Conservation (phyloP, 1,140 invertebrate genomes). For the Drosophila eugracilis region DNA sequence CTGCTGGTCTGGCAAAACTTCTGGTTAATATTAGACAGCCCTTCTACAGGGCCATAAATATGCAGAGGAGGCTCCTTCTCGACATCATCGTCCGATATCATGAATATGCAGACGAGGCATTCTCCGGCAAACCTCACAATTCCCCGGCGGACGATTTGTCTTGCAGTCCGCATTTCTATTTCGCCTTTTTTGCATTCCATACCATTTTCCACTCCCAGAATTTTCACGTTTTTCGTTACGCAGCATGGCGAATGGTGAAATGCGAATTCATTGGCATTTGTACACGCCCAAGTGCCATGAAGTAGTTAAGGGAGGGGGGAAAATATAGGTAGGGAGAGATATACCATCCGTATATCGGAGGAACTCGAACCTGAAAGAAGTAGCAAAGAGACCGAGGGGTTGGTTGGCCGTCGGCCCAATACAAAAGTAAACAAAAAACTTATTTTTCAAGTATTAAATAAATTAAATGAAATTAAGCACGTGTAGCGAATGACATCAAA, state of each 20-base stretch:
- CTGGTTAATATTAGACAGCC: constrained; percentile 23
- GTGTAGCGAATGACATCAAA: constrained; percentile 81
- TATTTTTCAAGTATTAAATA: constrained; percentile 82
- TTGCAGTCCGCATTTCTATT: constrained; percentile 19
- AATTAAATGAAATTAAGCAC: constrained; percentile 80
- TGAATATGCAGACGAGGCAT: constrained; percentile 29
- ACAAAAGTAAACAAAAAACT: constrained; percentile 74
- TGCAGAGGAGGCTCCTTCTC: constrained; percentile 8
- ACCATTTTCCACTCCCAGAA: constrained; percentile 2
- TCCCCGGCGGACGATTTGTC: constrained; percentile 51
- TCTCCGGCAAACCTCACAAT: constrained; percentile 24
- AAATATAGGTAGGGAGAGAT: too few species aligned
- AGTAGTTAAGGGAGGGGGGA: too few species aligned
- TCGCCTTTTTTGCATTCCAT: constrained; percentile 17
- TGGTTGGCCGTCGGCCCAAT: constrained; percentile 56
- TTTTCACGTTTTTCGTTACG: constrained; percentile 51
- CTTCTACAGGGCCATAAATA: constrained; percentile 22
- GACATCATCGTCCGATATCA: background rate
- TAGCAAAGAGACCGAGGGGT: constrained; percentile 30
- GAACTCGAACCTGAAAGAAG: constrained; percentile 6
- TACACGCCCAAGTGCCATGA: constrained; percentile 55
- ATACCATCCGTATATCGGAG: constrained; percentile 7
- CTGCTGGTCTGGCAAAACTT: background rate
- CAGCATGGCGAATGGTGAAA: constrained; percentile 63
- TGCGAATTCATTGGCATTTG: constrained; percentile 69